Evolutionary conservation across 2,113 vertebrate genomes (phyloP).

Genomic region (Tympanuchus pallidicinctus): DNA sequence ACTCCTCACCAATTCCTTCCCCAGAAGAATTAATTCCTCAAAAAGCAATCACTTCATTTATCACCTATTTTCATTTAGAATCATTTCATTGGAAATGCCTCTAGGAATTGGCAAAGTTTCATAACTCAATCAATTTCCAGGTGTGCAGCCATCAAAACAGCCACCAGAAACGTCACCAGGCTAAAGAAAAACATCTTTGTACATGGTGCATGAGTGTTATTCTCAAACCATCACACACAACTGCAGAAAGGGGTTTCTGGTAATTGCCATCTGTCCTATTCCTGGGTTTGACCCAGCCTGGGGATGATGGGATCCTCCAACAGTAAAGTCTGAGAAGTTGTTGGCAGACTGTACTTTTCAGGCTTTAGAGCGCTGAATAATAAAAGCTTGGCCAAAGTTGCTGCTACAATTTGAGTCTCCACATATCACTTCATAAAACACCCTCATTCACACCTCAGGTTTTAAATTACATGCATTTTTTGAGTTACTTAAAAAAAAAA

Average conservation of each 20-base stretch:
- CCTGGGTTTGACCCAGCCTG: accelerated
- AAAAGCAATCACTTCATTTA: not conserved
- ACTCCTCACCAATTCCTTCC: not conserved
- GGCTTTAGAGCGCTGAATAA: not conserved
- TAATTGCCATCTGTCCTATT: not conserved
- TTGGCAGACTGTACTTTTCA: accelerated
- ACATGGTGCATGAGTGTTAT: not conserved
- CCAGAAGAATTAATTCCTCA: not conserved
- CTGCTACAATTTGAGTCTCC: not conserved
- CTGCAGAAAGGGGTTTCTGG: not conserved
- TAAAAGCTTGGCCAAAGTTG: not conserved
- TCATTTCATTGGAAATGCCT: not conserved
- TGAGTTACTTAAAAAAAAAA: not conserved
- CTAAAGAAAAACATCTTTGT: not conserved
- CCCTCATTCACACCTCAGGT: not conserved
- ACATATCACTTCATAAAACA: not conserved
- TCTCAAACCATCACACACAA: not conserved
- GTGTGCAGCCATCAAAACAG: not conserved
- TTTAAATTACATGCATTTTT: not conserved
- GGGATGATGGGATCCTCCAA: not conserved
- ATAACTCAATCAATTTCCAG: not conserved
- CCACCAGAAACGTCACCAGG: accelerated
- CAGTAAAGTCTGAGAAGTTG: not conserved
- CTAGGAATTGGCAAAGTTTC: not conserved
- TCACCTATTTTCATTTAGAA: not conserved